These are phyloP conservation scores for Acanthochromis polyacanthus DNA, from an alignment of 2,113 vertebrate genomes.

Conservation along the genomic window DNA sequence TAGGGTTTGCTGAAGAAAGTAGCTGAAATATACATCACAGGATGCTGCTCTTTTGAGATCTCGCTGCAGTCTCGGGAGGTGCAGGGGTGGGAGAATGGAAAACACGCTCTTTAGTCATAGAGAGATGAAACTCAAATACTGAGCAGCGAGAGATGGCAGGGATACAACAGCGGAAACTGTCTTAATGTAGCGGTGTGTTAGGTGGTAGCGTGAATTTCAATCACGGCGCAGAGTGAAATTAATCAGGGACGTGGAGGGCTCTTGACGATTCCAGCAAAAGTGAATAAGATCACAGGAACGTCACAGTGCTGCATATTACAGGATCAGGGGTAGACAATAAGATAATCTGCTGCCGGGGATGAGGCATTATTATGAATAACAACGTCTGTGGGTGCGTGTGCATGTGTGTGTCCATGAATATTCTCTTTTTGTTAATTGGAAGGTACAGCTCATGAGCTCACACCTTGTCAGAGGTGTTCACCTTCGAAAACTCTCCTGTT, in stretches of 20 bases:
- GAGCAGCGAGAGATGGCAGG: constrained; percentile 38
- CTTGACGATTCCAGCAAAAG: constrained; percentile 58
- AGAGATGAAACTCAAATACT: constrained; percentile 74
- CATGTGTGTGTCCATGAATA: constrained; percentile 28
- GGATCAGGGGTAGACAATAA: constrained; percentile 66
- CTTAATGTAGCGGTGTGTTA: constrained; percentile 44
- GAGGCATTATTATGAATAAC: constrained; percentile 53
- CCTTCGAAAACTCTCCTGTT: constrained; percentile 11
- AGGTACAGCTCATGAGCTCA: constrained; percentile 18
- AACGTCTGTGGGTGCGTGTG: constrained; percentile 33
- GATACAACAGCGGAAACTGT: constrained; percentile 44
- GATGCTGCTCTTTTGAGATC: constrained; percentile 69
- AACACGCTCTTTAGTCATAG: constrained; percentile 72
- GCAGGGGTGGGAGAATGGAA: constrained; percentile 70
- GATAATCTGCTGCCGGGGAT: constrained; percentile 59
- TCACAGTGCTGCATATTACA: constrained; percentile 64
- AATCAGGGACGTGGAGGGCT: constrained; percentile 66
- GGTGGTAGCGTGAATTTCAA: constrained; percentile 63
- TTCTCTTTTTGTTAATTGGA: constrained; percentile 30
- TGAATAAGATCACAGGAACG: constrained; percentile 60
- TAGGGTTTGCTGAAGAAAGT: constrained; percentile 65
- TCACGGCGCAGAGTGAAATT: constrained; percentile 50
- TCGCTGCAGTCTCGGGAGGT: constrained; percentile 64
- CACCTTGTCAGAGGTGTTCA: constrained; percentile 26
- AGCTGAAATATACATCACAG: constrained; percentile 83